phyloP scores from a whole-genome alignment of 2,888 invertebrate species.

The Amphimallon solstitiale region DNA sequence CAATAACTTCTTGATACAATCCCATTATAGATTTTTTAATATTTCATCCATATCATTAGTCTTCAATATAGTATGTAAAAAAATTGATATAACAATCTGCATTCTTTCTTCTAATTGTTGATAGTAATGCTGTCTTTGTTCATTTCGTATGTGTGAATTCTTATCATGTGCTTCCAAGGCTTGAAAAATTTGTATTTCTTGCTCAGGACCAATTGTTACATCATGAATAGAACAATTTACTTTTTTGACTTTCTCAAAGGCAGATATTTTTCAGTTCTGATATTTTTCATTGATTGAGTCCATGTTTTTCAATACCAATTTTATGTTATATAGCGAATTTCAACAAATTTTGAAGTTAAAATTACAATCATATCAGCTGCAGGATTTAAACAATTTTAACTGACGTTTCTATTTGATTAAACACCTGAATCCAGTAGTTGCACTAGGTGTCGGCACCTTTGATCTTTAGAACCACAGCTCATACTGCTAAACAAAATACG shows the following conservation, averaged over 20 bases:
- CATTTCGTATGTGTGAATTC: conserved; percentile 65
- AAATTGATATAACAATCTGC: conserved; percentile 67
- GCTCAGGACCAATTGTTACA: conserved; percentile 39
- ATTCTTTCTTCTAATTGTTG: conserved; percentile 62
- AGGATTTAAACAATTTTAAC: too few species aligned
- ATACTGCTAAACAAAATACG: too few species aligned
- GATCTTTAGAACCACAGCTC: too few species aligned
- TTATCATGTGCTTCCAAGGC: conserved; percentile 67
- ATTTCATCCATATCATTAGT: conserved; percentile 38
- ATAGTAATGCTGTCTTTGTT: conserved; percentile 64
- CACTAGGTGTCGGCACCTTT: too few species aligned
- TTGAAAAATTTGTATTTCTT: conserved; percentile 64
- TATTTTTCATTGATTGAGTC: conserved; percentile 24
- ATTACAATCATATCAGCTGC: too few species aligned
- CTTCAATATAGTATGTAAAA: conserved; percentile 64
- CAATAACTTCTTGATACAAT: conserved; percentile 62
- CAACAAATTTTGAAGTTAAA: neutral
- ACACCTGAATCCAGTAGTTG: too few species aligned
- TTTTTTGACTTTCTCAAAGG: conserved; percentile 14
- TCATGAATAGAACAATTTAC: conserved; percentile 17
- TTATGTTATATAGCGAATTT: too few species aligned
- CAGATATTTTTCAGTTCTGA: conserved; percentile 21
- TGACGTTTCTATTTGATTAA: too few species aligned
- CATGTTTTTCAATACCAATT: too few species aligned
- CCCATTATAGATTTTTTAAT: conserved; percentile 52